Base-by-base conservation (phyloP, 1,140 invertebrate species). In the Gonioctena quinquepunctata region DNA sequence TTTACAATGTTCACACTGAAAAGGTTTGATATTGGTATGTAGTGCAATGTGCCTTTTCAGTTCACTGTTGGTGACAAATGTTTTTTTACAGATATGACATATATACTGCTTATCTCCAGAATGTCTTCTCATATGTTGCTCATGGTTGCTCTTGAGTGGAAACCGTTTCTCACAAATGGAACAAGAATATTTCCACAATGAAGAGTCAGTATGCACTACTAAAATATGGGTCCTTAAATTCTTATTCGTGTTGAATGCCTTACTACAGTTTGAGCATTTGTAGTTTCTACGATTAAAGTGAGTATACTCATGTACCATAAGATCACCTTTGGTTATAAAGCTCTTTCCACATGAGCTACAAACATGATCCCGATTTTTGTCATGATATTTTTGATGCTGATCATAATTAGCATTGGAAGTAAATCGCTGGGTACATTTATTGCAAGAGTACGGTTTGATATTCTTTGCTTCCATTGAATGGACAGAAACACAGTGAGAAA, bases 201-300 rank as follows among this genome's bases (percentile, higher is more conserved):
- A 68, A 6, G 70, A 26, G 49, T 80, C 74, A n/a, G 77, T 80
- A 59, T 80, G 78, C 11, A 78, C 77, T 3, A 80, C 76, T 28
- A 76, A 56, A 18, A 60, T 74, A 50, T 80, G 78, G 21, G 73
- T 75, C 16, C 70, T 68, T 13, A 80, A 56, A 59, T 77, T 75
- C 68, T 76, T 74, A 49, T 74, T 74, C 8, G 78, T 80, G 25
- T 77, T 87, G 68, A 88, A 88, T 22, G 84, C 86, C 72, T 90
- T 87, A 7, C 84, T 81, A 70, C 91, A 92, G 42, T 87, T 88
- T 74, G 88, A 86, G 74, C 90, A 92, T 66, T 89, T 87, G 68
- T 89, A 91, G 22, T 90, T 88, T 77, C 91, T 89, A n/a, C 91
- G 88, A 13, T 89, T 89, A n/a, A 89, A 89, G 65, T 92, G 91